These are phyloP conservation scores for Psilopogon haemacephalus DNA, from an alignment of 2,113 vertebrate genomes.

Conservation along the genomic window DNA sequence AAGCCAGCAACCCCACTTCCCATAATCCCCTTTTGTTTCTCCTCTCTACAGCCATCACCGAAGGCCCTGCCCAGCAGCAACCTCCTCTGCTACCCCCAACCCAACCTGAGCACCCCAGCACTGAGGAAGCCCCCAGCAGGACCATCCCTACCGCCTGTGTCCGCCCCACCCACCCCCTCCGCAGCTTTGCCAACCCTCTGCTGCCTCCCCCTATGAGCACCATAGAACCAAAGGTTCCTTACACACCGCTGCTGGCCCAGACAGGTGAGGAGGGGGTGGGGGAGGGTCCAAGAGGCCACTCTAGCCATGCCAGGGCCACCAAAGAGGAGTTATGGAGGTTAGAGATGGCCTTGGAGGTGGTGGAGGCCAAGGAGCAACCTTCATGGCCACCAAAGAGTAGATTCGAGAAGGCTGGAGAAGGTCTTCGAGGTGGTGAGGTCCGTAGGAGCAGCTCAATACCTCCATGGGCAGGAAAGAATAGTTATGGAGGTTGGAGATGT, in stretches of 20 bases:
- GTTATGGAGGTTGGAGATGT: no score
- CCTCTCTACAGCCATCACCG: constrained; percentile 69
- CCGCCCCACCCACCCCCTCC: constrained; percentile 88
- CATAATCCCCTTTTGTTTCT: not conserved
- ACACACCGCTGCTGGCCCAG: constrained; percentile 82
- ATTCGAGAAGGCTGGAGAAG: no score
- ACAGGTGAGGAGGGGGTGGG: constrained; percentile 64
- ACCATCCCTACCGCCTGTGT: constrained; percentile 92
- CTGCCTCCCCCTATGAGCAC: constrained; percentile 89
- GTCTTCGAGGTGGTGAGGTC: no score
- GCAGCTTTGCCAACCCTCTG: constrained; percentile 92
- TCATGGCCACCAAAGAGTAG: no score
- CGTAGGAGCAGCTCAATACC: no score
- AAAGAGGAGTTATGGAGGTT: no score
- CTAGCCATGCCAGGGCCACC: no score
- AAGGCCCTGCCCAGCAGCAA: constrained; percentile 72
- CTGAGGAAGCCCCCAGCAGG: constrained; percentile 79
- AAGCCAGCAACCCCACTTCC: no score
- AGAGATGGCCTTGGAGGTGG: no score
- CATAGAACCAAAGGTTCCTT: constrained; percentile 90
- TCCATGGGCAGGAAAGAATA: no score
- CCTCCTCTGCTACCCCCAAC: constrained; percentile 75
- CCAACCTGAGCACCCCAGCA: constrained; percentile 75
- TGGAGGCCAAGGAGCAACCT: no score
- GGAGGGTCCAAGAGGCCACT: no score